A percentile compares a stretch with the other conserved stretches of the same genome.
These are phyloP conservation scores for Ornithoptera priamus DNA, from an alignment of 2,888 invertebrate species.

Conservation along the genomic window DNA sequence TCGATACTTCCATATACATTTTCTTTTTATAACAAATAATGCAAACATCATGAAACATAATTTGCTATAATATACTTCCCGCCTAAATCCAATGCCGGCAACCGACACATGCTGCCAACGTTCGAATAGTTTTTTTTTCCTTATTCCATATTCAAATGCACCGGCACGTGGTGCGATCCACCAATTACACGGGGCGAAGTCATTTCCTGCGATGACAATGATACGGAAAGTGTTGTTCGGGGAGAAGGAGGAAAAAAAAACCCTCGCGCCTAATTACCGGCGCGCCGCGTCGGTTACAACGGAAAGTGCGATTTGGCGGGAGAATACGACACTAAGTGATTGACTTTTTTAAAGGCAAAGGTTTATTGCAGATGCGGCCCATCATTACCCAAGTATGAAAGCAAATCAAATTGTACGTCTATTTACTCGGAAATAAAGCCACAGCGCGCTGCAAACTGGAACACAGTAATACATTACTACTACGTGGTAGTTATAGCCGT, in stretches of 20 bases:
- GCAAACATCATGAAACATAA: not conserved
- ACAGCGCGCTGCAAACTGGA: too few relatives aligned
- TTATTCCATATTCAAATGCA: constrained; percentile 46
- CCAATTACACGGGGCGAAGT: constrained; percentile 64
- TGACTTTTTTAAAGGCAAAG: not conserved
- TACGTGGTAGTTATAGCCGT: too few relatives aligned
- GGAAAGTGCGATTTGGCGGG: constrained; percentile 46
- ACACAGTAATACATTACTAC: too few relatives aligned
- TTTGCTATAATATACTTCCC: not conserved
- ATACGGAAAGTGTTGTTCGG: constrained; percentile 53
- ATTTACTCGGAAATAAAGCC: too few relatives aligned
- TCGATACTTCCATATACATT: too few relatives aligned
- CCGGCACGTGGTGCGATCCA: constrained; percentile 55
- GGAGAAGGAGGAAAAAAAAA: constrained; percentile 34
- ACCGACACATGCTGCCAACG: constrained; percentile 44
- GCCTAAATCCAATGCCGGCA: constrained; percentile 4
- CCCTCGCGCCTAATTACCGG: constrained; percentile 41
- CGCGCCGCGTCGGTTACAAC: constrained; percentile 40
- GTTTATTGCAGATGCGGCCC: not conserved
- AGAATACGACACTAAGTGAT: constrained; percentile 31
- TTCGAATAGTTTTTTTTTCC: constrained; percentile 41
- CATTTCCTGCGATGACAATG: constrained; percentile 73
- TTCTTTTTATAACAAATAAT: not conserved
- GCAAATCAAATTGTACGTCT: too few relatives aligned
- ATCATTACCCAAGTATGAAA: too few relatives aligned